Evolutionary conservation across 2,113 vertebrate species (phyloP), one percentile per base, ranked within the genome.

Genomic region (Hymenochirus boettgeri): DNA sequence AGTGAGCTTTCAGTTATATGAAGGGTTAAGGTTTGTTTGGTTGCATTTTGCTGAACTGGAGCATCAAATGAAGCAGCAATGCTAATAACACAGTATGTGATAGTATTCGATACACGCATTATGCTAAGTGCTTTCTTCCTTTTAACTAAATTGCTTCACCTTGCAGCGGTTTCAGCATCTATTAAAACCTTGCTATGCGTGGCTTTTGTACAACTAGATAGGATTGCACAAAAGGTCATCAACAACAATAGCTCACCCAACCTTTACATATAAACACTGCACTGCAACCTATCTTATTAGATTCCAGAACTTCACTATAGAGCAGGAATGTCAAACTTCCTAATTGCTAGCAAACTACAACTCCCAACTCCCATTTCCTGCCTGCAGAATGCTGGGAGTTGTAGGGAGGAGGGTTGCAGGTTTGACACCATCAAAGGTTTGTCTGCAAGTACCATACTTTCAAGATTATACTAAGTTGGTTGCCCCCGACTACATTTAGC

Each of bases 141-240:
- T 57, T 57, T 57, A 57, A 37, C 54, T 57, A 57, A 57, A 57
- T 57, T 57, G 31, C 54, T 57, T 35, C 22, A 57, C 54, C 54
- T 35, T 35, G 29, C 54, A 22, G 54, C 37, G 29, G 31, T 57
- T 48, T 57, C 19, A 22, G 54, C 5, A 18, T 10, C 18, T 29
- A 35, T 57, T 33, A 57, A 57, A 29, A 31, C 54, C 37, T 33
- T 21, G 9, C 27, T 22, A 23, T 35, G 54, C 31, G 12, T 19
- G n/a, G 11, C 54, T 12, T 55, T 53, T 57, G 33, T 57, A 12
- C 27, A 57, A 19, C 54, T 11, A 57, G 54, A 57, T 12, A 37
- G 19, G 2, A 21, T 21, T 21, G 29, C 54, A 35, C 27, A 22
- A 35, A 22, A 29, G 54, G 54, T 35, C 54, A 33, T 22, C 29